Base-by-base conservation (phyloP, 1,140 invertebrate genomes). In the Scaptomyza graminum region DNA sequence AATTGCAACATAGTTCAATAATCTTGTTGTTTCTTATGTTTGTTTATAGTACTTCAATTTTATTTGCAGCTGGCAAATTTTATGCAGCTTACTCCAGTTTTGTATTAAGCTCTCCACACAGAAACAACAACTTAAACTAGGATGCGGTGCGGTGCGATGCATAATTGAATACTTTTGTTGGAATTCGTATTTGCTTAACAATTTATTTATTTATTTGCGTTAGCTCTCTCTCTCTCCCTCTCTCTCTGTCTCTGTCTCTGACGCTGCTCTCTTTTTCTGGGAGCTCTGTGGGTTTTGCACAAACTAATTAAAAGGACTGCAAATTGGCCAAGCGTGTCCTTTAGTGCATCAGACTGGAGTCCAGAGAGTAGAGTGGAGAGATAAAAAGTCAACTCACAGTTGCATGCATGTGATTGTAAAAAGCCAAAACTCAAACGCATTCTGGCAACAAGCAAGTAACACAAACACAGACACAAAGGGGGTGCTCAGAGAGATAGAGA, bases 291-390 rank as follows among this genome's bases (percentile, higher is more conserved):
- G 60, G 34, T 31, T 77, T 50, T 52, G 77, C 68, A 74, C 69
- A 80, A 84, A 85, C 78, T 87, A 87, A 85, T 85, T 85, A 85
- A 87, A 85, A 81, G 73, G 64, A 60, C 56, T 31, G 56, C 50
- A 52, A 67, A 73, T 54, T 73, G 69, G 37, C 61, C 52, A 39
- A 28, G 52, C 54, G 64, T 51, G 46, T 67, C 37, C 50, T 56
- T 50, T 63, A 49, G 16, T 59, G 37, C 54, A 57, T 18, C 12
- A 9, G 15, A 60, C 60, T 22, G 18, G 49, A 46, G 16, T 22
- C 25, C 4, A 43, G 41, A 25, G 8, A 34, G 31, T 9, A 1
- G 31, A 34, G 31, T 28, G 5, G 8, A 34, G 8, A 25, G 47
- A 49, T 49, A 18, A 55, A 41, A 43, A 28, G 4, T 16, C 31